These are phyloP conservation scores for Polyploca ridens DNA, from an alignment of 2,888 invertebrate species.

Conservation along the genomic window DNA sequence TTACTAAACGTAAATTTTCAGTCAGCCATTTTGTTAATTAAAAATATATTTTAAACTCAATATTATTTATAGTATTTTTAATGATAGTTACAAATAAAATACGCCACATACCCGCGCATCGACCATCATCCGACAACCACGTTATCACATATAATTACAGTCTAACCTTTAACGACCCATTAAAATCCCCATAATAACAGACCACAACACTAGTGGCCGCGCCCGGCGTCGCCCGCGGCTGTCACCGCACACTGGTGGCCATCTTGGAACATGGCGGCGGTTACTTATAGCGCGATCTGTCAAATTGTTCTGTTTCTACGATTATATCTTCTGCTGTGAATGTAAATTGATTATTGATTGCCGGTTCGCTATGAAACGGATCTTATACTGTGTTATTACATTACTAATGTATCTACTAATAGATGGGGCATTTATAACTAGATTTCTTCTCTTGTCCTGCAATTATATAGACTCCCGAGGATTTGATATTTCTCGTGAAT, in stretches of 20 bases:
- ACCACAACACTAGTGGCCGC: background rate
- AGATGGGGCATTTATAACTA: background rate
- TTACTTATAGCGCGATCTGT: background rate
- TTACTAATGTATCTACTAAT: background rate
- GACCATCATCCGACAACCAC: background rate
- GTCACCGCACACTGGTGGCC: background rate
- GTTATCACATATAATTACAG: background rate
- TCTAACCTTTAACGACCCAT: background rate
- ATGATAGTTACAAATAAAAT: too few relatives aligned
- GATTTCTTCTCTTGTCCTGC: too few relatives aligned
- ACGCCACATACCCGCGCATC: too few relatives aligned
- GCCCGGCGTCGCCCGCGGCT: background rate
- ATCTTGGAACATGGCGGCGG: background rate
- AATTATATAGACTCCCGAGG: too few relatives aligned
- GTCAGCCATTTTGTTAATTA: too few relatives aligned
- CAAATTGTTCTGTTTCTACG: constrained; percentile 1
- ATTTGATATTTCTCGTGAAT: too few relatives aligned
- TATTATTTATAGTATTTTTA: too few relatives aligned
- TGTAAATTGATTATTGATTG: constrained; percentile 2
- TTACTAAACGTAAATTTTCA: too few relatives aligned
- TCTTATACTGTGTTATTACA: background rate
- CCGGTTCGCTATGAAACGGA: background rate
- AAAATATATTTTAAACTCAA: too few relatives aligned
- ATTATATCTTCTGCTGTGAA: background rate
- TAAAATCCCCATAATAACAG: background rate